Conservation (phyloP, 2,113 vertebrate genomes). For the Verasper variegatus region DNA sequence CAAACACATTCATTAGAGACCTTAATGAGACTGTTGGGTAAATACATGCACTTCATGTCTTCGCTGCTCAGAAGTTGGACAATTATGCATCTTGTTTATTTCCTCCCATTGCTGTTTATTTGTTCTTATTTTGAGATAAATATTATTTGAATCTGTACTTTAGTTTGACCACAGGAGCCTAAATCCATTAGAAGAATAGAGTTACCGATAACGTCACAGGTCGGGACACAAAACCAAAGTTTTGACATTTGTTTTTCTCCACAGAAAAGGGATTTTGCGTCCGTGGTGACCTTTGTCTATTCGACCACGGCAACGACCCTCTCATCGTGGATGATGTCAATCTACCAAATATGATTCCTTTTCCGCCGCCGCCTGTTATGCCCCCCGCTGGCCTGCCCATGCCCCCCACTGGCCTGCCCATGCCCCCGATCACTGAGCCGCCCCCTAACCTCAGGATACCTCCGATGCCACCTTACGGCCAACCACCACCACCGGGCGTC, state of each 20-base stretch:
- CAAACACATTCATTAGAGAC: slow-evolving; percentile 45
- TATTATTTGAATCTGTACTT: no score
- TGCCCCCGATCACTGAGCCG: slow-evolving; percentile 73
- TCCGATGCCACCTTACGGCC: slow-evolving; percentile 85
- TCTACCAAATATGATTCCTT: slow-evolving; percentile 95
- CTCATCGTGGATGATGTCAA: slow-evolving; percentile 94
- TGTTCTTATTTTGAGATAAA: no score
- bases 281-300: slow-evolving; percentile 95
- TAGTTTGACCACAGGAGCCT: no score
- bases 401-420: slow-evolving; percentile 83
- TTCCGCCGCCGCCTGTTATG: slow-evolving; percentile 90
- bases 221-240: no score
- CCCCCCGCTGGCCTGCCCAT: slow-evolving; percentile 84
- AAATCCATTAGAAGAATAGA: no score
- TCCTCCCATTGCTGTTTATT: background rate
- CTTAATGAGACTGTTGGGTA: slow-evolving; percentile 71
- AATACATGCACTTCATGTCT: slow-evolving; percentile 21
- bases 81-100: slow-evolving; percentile 16
- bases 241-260: background rate
- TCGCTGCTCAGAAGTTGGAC: background rate
- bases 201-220: no score
- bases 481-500: slow-evolving; percentile 90
- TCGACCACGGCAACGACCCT: slow-evolving; percentile 95
- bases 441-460: slow-evolving; percentile 84
- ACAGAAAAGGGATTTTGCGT: slow-evolving; percentile 98